These are phyloP conservation scores for Cherax quadricarinatus DNA, from an alignment of 1,140 invertebrate genomes.

Conservation along the genomic window DNA sequence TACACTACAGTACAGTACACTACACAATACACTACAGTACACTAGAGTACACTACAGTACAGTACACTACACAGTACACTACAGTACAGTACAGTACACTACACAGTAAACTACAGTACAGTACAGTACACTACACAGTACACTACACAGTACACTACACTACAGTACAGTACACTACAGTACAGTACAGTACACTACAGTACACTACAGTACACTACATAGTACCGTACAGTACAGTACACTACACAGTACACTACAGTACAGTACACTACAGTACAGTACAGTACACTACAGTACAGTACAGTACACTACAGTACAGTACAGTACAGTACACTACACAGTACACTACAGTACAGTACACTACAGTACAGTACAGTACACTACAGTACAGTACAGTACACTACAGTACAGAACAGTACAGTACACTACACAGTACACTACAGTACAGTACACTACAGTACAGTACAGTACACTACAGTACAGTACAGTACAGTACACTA, in stretches of 20 bases:
- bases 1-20: no score
- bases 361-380: no score
- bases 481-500: not conserved
- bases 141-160: constrained; percentile 60
- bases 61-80: no score
- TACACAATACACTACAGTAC: no score
- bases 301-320: no score
- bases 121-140: constrained; percentile 68
- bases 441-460: constrained; percentile 3
- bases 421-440: not conserved
- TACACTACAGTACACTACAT: not conserved
- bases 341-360: no score
- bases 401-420: not conserved
- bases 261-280: no score
- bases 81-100: no score
- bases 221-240: not conserved
- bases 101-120: no score
- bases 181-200: constrained; percentile 4
- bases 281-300: no score
- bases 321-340: no score
- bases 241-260: not conserved
- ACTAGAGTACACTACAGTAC: no score
- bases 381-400: not conserved
- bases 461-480: not conserved
- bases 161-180: constrained; percentile 72